Conservation (phyloP, 2,797 vertebrate species). For the Amazona finschi region DNA sequence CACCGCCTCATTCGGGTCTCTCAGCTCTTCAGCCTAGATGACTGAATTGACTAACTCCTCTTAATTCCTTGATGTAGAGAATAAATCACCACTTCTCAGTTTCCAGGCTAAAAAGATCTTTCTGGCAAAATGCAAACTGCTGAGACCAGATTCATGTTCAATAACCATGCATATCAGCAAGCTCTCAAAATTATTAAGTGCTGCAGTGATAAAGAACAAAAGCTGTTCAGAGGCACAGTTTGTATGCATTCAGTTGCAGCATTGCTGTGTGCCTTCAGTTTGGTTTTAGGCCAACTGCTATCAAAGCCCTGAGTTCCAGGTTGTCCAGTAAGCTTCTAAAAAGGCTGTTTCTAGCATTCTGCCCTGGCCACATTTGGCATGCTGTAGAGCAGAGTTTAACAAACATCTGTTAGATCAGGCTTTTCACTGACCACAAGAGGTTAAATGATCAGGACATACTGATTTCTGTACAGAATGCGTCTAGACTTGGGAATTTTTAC, state of each 20-base stretch:
- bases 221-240: neutral
- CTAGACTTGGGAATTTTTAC: neutral
- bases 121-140: neutral
- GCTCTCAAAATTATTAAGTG: conserved; percentile 24
- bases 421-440: neutral
- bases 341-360: neutral
- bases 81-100: neutral
- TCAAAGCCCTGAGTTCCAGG: neutral
- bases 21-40: neutral
- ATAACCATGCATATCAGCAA: neutral
- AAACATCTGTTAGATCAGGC: conserved; percentile 1
- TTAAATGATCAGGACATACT: neutral
- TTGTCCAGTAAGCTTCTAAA: neutral
- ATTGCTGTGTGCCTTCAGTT: neutral
- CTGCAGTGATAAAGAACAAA: neutral
- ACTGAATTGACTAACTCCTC: neutral
- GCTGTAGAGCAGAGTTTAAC: neutral
- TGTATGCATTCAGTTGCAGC: neutral
- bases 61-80: neutral
- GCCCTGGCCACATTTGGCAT: neutral
- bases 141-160: neutral
- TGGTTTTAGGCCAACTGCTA: neutral
- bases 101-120: conserved; percentile 13
- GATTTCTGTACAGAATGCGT: neutral
- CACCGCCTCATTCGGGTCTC: neutral